These are phyloP conservation scores for Noctua comes DNA, from an alignment of 2,888 invertebrate species.

Conservation along the genomic window DNA sequence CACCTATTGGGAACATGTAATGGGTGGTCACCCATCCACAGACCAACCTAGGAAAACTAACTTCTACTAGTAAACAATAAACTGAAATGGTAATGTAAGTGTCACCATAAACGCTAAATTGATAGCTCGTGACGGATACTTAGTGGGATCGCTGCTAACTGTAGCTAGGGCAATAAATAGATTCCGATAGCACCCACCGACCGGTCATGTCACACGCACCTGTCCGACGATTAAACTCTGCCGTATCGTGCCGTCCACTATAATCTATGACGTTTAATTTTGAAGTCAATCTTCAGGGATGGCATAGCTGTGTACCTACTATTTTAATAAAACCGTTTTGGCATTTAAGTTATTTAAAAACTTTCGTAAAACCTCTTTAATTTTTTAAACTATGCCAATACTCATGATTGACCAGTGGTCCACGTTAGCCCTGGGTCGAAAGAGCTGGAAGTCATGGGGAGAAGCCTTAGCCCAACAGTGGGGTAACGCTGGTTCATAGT, in stretches of 20 bases:
- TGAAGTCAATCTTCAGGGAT: conserved; percentile 72
- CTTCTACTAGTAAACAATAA: conserved; percentile 3
- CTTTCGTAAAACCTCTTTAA: background rate
- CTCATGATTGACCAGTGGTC: background rate
- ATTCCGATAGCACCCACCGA: conserved; percentile 69
- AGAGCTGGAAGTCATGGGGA: background rate
- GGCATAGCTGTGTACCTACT: conserved; percentile 16
- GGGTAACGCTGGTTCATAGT: background rate
- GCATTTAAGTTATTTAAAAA: background rate
- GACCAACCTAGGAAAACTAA: too few relatives aligned
- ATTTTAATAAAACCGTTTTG: background rate
- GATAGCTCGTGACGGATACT: conserved; percentile 48
- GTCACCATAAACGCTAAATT: conserved; percentile 36
- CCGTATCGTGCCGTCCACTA: conserved; percentile 70
- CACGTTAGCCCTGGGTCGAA: background rate
- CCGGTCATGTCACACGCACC: conserved; percentile 80
- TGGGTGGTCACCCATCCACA: too few relatives aligned
- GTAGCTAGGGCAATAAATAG: conserved; percentile 80
- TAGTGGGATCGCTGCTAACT: conserved; percentile 56
- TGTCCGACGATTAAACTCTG: conserved; percentile 85
- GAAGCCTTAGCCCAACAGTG: background rate
- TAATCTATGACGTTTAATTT: conserved; percentile 78
- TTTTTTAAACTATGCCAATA: background rate
- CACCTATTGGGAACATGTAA: too few relatives aligned
- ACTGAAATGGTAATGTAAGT: conserved; percentile 12